A percentile compares a stretch with the other conserved stretches of the same genome.
These are phyloP conservation scores for Masticophis lateralis DNA, from an alignment of 2,797 vertebrate genomes.

Conservation along the genomic window DNA sequence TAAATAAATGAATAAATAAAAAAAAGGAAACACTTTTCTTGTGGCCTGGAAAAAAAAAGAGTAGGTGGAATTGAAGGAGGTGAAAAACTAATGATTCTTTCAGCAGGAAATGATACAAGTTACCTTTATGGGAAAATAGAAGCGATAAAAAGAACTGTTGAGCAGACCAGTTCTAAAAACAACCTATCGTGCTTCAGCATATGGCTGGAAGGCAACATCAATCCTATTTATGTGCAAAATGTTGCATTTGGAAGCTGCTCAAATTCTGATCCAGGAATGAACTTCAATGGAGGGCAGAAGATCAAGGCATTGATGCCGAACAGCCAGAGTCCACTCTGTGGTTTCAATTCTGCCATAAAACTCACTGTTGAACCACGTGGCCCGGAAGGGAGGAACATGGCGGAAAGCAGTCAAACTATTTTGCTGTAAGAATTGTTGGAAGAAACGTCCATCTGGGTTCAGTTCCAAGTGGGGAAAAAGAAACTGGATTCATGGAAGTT, in stretches of 20 bases:
- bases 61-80: neutral
- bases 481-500: too few species aligned
- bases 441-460: too few species aligned
- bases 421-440: neutral
- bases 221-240: neutral
- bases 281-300: neutral
- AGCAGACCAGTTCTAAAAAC: neutral
- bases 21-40: neutral
- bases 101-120: neutral
- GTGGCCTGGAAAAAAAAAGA: neutral
- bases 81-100: slow-evolving; percentile 6
- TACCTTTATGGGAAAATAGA: neutral
- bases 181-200: neutral
- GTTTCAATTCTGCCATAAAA: neutral
- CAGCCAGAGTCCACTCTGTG: neutral
- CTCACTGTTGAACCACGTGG: neutral
- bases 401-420: neutral
- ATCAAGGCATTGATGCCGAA: neutral
- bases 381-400: neutral
- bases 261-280: neutral
- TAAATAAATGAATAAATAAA: neutral
- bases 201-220: neutral
- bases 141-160: neutral
- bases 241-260: neutral
- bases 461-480: too few species aligned